phyloP scores from a whole-genome alignment of 2,797 vertebrate species.

The Spea hammondii region DNA sequence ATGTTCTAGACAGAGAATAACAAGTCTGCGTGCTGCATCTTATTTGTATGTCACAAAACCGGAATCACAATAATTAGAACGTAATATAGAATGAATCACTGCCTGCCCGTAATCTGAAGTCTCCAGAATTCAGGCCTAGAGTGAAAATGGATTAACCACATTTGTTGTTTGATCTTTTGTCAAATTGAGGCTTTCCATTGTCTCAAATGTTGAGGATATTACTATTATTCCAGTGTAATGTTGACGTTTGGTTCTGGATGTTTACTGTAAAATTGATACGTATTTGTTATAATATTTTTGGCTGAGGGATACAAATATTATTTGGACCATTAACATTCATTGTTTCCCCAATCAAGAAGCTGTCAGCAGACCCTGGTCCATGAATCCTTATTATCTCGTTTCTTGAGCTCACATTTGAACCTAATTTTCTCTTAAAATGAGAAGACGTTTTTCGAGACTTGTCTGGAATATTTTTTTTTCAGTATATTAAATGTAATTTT shows the following conservation, averaged over 20 bases:
- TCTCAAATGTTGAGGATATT: no score
- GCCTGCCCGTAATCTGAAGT: not conserved
- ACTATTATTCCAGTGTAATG: no score
- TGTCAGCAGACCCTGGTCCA: not conserved
- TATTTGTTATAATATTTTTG: not conserved
- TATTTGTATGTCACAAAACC: constrained; percentile 12
- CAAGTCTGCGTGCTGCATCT: constrained; percentile 1
- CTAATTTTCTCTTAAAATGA: not conserved
- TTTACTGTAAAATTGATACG: no score
- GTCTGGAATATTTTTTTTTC: not conserved
- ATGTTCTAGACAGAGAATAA: constrained; percentile 31
- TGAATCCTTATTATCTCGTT: not conserved
- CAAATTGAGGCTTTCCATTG: no score
- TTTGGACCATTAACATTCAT: not conserved
- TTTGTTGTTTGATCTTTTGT: no score
- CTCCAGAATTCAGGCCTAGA: no score
- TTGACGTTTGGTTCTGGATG: no score
- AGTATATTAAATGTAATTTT: no score
- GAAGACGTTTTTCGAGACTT: not conserved
- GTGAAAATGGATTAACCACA: not conserved
- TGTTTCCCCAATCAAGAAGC: not conserved
- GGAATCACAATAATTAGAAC: constrained; percentile 9
- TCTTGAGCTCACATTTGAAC: not conserved
- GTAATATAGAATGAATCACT: constrained; percentile 6
- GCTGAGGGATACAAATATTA: not conserved